Conservation (phyloP, 2,888 invertebrate genomes). For the Geophilus truncorum region DNA sequence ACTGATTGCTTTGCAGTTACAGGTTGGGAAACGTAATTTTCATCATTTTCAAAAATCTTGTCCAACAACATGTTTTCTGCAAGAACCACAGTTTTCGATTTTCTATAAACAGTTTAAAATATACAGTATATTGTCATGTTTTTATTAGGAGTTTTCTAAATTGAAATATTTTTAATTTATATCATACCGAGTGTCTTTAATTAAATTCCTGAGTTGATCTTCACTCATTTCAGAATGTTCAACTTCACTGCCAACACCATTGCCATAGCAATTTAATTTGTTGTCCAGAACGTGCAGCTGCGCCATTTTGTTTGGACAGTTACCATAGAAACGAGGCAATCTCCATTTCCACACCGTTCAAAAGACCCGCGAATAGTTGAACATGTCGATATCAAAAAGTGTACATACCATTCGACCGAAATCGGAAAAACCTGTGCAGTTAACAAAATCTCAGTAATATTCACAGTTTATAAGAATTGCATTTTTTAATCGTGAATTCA, state of each 20-base stretch:
- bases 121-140: neutral
- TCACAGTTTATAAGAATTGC: neutral
- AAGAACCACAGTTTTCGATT: neutral
- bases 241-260: neutral
- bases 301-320: neutral
- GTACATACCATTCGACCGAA: neutral
- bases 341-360: neutral
- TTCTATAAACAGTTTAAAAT: neutral
- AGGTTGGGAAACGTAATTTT: neutral
- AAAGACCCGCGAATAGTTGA: neutral
- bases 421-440: neutral
- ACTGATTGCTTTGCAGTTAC: neutral
- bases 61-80: neutral
- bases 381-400: neutral
- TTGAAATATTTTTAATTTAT: too few species aligned
- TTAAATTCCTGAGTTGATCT: neutral
- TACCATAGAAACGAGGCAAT: neutral
- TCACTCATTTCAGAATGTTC: neutral
- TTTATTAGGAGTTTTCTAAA: too few species aligned
- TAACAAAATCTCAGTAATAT: neutral
- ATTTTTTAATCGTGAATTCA: neutral
- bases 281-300: neutral
- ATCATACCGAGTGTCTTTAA: neutral
- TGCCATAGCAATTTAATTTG: neutral
- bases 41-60: neutral